phyloP scores from a whole-genome alignment of 2,113 vertebrate species.

The Tylochromis polylepis region DNA sequence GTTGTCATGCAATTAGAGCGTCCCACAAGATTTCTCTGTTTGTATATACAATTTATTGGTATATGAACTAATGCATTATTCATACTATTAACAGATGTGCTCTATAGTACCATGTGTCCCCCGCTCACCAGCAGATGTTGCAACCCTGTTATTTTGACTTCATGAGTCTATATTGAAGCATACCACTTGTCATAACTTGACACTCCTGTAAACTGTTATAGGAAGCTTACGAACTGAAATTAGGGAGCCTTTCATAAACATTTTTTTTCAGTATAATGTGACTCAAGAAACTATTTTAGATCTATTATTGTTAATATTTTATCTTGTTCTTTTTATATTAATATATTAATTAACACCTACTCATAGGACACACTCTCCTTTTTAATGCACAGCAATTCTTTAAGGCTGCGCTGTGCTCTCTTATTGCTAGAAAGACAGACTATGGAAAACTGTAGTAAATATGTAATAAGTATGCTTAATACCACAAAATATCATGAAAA shows the following conservation, averaged over 20 bases:
- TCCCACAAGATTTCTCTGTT: background rate
- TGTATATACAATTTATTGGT: background rate
- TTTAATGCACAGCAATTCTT: background rate
- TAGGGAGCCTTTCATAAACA: background rate
- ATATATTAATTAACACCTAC: background rate
- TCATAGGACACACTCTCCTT: background rate
- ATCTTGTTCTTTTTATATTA: background rate
- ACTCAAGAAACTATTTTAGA: background rate
- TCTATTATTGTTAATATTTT: background rate
- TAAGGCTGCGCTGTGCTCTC: background rate
- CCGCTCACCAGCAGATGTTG: background rate
- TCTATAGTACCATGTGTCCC: background rate
- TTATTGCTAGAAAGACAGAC: background rate
- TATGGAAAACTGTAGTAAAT: background rate
- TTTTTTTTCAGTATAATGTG: background rate
- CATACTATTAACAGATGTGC: background rate
- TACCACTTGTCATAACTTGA: background rate
- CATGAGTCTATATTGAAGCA: background rate
- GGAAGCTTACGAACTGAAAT: background rate
- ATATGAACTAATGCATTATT: background rate
- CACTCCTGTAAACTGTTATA: no score
- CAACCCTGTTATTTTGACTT: background rate
- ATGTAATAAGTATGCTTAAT: background rate
- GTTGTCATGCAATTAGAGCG: background rate
- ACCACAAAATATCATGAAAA: background rate